Base-by-base conservation (phyloP, 2,797 vertebrate genomes). In the Macroramphosus scolopax region DNA sequence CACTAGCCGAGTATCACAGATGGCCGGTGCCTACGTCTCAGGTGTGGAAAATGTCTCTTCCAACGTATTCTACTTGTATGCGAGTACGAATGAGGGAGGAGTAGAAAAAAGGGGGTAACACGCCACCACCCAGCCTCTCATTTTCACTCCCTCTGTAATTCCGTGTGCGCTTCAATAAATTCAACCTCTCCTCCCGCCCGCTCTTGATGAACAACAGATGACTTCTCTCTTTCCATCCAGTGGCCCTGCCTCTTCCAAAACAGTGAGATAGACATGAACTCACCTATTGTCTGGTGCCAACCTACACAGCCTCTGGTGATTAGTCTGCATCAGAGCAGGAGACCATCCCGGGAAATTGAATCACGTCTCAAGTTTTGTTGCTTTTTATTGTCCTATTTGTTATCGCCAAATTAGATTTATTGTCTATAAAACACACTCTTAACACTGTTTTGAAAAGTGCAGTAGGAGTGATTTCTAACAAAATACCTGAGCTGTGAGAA, bases 161-260 rank as follows among this genome's bases (percentile, higher is more conserved):
- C 66, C 57, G 67, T 77, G 76, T 63, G 77, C 30, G 15, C 53
- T 62, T 43, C 72, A 75, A 68, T 81, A 75, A 80, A 83, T 60
- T 53, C 54, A 32, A 28, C 17, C 64, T 65, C 63, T 69, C 61
- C 72, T 70, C 79, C 80, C 63, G 17, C 53, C 60, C 58, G 32
- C 69, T 46, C 58, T 68, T 77, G 80, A 87, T 84, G 68, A 52
- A 67, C 75, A 86, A 57, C 80, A 85, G 84, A 84, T 79, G 69
- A 69, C 66, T 63, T 62, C 52, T 68, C 51, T 60, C 42, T 73
- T 77, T 77, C 63, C 72, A 76, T 51, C 26, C 18, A 0, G 43
- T 60, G 48, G 46, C 54, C 31, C 26, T 9, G 52, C 69, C 32
- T 48, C 31, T 70, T 69, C 52, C 48, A 61, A 60, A 80, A 65